Percentiles rank a stretch among this genome's conserved stretches.
Evolutionary conservation across 1,140 invertebrate genomes (phyloP).

Genomic region (Steinernema feltiae): DNA sequence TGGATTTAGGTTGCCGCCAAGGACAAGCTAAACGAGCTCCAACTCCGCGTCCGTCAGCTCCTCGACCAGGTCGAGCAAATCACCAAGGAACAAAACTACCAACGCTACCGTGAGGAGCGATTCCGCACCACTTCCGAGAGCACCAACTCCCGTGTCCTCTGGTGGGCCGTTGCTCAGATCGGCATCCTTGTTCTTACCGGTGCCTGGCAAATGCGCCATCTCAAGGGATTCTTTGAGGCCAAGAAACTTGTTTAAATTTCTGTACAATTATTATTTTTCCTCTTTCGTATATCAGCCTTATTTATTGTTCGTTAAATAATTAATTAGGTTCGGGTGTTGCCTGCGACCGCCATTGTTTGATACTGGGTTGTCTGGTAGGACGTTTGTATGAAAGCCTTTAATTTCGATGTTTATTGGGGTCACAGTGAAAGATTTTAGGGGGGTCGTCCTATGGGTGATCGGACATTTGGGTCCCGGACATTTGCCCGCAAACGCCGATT

Average conservation of each 20-base stretch:
- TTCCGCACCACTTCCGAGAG: constrained; percentile 95
- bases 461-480: no score
- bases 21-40: constrained; percentile 91
- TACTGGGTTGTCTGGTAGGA: no score
- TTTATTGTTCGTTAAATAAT: background rate
- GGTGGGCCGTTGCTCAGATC: constrained; percentile 93
- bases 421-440: no score
- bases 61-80: constrained; percentile 98
- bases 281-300: background rate
- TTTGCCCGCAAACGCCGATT: no score
- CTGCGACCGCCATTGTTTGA: no score
- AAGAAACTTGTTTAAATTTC: constrained; percentile 87
- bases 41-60: constrained; percentile 86
- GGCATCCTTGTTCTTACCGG: constrained; percentile 82
- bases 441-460: no score
- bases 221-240: constrained; percentile 98
- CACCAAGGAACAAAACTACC: constrained; percentile 98
- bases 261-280: background rate
- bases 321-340: no score
- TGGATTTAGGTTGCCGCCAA: constrained; percentile 77
- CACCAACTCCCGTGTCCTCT: constrained; percentile 89
- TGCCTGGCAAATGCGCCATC: constrained; percentile 96
- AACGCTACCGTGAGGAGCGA: constrained; percentile 87
- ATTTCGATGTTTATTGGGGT: no score
- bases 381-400: no score